Percentiles rank a stretch among this genome's conserved stretches.
phyloP scores from a whole-genome alignment of 2,797 vertebrate species.

The Rhabdomys pumilio region DNA sequence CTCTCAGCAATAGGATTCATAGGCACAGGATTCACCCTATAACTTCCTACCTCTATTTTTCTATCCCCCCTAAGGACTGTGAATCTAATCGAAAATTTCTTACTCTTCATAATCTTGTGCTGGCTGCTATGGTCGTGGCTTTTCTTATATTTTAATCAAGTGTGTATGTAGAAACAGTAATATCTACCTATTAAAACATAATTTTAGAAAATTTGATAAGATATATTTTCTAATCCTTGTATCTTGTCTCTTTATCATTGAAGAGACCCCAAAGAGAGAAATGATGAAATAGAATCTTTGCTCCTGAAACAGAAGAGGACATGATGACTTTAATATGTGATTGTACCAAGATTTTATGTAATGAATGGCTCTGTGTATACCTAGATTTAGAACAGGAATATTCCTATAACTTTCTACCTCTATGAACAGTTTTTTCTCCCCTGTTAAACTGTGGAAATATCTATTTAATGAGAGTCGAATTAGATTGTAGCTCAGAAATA shows the following conservation, averaged over 20 bases:
- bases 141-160: neutral
- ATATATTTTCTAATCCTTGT: neutral
- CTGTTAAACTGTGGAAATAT: neutral
- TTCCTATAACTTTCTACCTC: neutral
- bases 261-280: neutral
- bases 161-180: neutral
- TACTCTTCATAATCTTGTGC: neutral
- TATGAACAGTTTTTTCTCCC: neutral
- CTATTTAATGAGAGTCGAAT: neutral
- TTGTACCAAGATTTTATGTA: neutral
- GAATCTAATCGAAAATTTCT: neutral
- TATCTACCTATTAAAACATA: neutral
- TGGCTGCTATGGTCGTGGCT: neutral
- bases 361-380: neutral
- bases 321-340: neutral
- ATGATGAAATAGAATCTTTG: neutral
- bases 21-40: neutral
- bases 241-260: neutral
- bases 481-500: neutral
- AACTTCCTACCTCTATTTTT: neutral
- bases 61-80: neutral
- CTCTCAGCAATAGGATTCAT: neutral
- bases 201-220: neutral
- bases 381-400: neutral
- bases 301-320: constrained; percentile 20